Evolutionary conservation across 1,140 invertebrate species (phyloP).

Genomic region (Lepidurus packardi): DNA sequence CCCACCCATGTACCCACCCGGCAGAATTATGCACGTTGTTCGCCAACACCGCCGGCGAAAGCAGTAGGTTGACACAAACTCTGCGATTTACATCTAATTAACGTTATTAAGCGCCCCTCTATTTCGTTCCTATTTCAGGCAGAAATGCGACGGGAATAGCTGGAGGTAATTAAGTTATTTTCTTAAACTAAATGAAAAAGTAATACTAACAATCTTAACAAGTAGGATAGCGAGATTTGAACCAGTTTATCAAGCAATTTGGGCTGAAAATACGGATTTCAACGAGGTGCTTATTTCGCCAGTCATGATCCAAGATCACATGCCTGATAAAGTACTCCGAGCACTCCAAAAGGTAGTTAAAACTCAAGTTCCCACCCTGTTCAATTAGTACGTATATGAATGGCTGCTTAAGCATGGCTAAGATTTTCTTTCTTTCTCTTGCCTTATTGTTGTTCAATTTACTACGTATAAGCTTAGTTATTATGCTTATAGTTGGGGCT

Average conservation of each 20-base stretch:
- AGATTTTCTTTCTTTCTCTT: not conserved
- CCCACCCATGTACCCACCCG: conserved; percentile 78
- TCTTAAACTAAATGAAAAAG: not conserved
- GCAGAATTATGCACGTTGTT: conserved; percentile 82
- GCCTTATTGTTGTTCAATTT: not conserved
- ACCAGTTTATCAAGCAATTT: conserved; percentile 82
- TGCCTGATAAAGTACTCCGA: conserved; percentile 82
- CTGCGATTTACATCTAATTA: conserved; percentile 25
- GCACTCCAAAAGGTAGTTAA: conserved; percentile 75
- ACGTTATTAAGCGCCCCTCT: conserved; percentile 27
- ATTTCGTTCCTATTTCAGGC: conserved; percentile 52
- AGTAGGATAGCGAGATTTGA: not conserved
- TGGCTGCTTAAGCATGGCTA: not conserved
- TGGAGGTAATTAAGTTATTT: conserved; percentile 57
- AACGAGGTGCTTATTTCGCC: conserved; percentile 87
- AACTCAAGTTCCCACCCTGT: not conserved
- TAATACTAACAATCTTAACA: not conserved
- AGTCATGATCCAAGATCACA: conserved; percentile 88
- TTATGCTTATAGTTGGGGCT: not conserved
- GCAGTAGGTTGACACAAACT: conserved; percentile 58
- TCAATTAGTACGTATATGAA: not conserved
- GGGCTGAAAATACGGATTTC: conserved; percentile 80
- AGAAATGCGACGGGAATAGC: conserved; percentile 59
- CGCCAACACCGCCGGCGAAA: conserved; percentile 75
- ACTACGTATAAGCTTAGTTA: not conserved